Evolutionary conservation across 1,140 invertebrate species (phyloP).

Genomic region (Adoxophyes honmai): DNA sequence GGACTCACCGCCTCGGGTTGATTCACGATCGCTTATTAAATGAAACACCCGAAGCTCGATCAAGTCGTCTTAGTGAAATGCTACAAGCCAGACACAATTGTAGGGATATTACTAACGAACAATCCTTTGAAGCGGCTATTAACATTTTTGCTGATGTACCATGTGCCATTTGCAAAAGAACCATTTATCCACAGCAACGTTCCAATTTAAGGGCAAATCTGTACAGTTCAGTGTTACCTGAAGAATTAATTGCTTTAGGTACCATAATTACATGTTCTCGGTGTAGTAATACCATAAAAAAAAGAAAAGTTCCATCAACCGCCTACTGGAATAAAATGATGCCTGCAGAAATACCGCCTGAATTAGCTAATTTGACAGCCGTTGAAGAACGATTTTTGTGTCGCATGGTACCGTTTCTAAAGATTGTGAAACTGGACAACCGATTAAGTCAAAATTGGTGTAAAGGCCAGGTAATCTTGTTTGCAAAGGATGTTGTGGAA

Average conservation of each 20-base stretch:
- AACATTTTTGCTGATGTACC: constrained; percentile 24
- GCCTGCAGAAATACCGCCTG: constrained; percentile 8
- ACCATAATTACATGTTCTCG: constrained; percentile 19
- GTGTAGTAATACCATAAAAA: constrained; percentile 17
- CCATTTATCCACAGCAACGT: constrained; percentile 22
- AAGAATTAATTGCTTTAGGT: constrained; percentile 16
- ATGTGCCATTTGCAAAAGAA: constrained; percentile 21
- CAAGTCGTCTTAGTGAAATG: not conserved
- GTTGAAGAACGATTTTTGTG: constrained; percentile 24
- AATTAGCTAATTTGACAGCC: constrained; percentile 19
- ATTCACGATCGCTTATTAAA: not conserved
- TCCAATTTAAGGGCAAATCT: constrained; percentile 15
- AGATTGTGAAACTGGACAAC: constrained; percentile 27
- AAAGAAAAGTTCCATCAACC: constrained; percentile 21
- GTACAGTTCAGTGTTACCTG: constrained; percentile 14
- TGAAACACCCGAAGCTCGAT: constrained; percentile 4
- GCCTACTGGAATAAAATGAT: constrained; percentile 23
- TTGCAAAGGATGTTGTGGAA: constrained; percentile 30
- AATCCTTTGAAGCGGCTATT: constrained; percentile 14
- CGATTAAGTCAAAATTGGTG: constrained; percentile 33
- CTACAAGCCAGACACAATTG: not conserved
- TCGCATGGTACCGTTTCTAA: constrained; percentile 21
- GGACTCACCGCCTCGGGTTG: not conserved
- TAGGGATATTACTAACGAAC: not conserved
- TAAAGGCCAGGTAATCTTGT: constrained; percentile 30